Base-by-base conservation (phyloP, 1,140 invertebrate species). In the Temnothorax longispinosus region DNA sequence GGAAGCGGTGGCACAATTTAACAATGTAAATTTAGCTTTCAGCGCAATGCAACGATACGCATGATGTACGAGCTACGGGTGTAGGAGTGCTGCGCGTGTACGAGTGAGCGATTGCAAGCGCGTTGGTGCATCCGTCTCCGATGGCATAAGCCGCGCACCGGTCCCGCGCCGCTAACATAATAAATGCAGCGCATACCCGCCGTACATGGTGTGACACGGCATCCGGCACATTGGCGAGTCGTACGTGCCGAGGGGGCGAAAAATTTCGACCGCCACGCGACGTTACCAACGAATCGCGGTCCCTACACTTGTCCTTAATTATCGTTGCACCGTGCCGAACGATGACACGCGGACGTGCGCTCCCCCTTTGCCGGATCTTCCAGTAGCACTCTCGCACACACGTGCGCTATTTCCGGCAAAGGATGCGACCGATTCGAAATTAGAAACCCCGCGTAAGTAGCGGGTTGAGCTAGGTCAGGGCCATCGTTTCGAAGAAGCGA, bases 401-500 rank as follows among this genome's bases (percentile, higher is more conserved):
- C 77, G 47, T 11, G 75, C 27, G 78, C 84, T 91, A 91, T 91
- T 91, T 91, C 71, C 84, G 72, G 56, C 88, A 65, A 69, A 82
- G 84, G 87, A 89, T 81, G 84, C 56, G 64, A 77, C 71, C 67
- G 67, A 50, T 54, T 77, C 81, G 84, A 74, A 90, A 90, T 89
- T 89, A 87, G 87, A 89, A 81, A 80, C 52, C 27, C 27, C 60
- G 76, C 71, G 75, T 52, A 50, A 78, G 71, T 62, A 27, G 21
- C 44, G 80, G 54, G 67, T 88, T 87, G 77, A 64, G 90, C 75
- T 90, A 91, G 90, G 90, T 91, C 89, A 88, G 78, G 90, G 76
- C 56, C 74, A 74, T 77, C 78, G 32, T 67, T 67, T 62, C 50
- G n/a, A 58, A 44, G 50, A 60, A 32, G 41, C 38, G 21, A 13